phyloP scores from a whole-genome alignment of 2,113 vertebrate species.

The Alces alces region DNA sequence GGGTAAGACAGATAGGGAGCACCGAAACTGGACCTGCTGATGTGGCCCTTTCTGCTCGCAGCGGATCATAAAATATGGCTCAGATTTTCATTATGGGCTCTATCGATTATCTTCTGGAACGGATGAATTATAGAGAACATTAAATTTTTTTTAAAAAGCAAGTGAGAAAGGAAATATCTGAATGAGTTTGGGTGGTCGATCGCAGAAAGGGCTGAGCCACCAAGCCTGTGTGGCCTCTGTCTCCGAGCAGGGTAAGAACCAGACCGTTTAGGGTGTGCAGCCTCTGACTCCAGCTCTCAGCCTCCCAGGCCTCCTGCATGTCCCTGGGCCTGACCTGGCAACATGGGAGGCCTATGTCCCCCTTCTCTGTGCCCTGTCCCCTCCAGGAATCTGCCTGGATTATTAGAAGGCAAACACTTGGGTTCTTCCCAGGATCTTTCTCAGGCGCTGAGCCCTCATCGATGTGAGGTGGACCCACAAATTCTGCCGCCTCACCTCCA shows the following conservation, averaged over 20 bases:
- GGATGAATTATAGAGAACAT: constrained; percentile 99
- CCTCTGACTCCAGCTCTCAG: not conserved
- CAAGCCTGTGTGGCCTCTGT: constrained; percentile 50
- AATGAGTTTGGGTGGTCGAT: constrained; percentile 95
- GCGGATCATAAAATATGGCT: constrained; percentile 98
- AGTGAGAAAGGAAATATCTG: constrained; percentile 93
- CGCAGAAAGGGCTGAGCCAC: constrained; percentile 86
- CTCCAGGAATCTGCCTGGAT: not conserved
- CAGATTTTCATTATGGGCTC: constrained; percentile 99
- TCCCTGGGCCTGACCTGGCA: not conserved
- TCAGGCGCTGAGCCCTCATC: not conserved
- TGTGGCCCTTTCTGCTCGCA: constrained; percentile 90
- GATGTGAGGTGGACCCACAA: not conserved
- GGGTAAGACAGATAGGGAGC: constrained; percentile 72
- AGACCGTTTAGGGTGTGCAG: not conserved
- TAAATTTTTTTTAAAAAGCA: constrained; percentile 92
- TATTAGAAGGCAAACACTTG: not conserved
- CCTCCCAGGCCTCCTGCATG: not conserved
- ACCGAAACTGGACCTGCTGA: constrained; percentile 93
- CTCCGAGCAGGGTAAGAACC: not conserved
- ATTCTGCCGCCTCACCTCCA: not conserved
- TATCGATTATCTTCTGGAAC: constrained; percentile 99
- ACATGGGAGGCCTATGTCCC: not conserved
- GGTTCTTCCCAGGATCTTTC: not conserved
- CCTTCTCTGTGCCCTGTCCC: not conserved